Evolutionary conservation across 2,113 vertebrate species (phyloP), one percentile per base, ranked within the genome.

Genomic region (Phocoena sinus): DNA sequence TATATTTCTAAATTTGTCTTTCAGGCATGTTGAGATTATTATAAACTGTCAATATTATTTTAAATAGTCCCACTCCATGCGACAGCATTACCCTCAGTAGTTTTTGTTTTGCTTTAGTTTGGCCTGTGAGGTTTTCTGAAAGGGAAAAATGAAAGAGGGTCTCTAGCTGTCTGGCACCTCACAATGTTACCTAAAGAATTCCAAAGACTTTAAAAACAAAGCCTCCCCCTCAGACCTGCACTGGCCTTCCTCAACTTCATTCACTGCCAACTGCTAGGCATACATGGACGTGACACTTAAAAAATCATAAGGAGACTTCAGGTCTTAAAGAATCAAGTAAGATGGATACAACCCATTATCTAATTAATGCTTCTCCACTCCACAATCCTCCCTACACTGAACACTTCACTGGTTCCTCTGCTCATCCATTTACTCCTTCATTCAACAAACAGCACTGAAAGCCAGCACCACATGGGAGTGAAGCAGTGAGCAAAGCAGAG

Each of bases 271-370:
- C 1, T 12, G 26, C 47, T 33, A 3, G 1, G 58, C 36, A 67
- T 4, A 84, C 3, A 6, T 0, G 18, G 58, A 33, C 0, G 9
- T 15, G 56, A 76, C 50, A n/a, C 33, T 9, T 4, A n/a, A 53
- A 62, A 62, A 15, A 3, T 8, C 28, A n/a, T 28, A n/a, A 15
- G 3, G 14, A 23, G 79, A 71, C 33, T 44, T 68, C n/a, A 58
- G 23, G 13, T 38, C 87, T 83, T 23, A n/a, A 41, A 74, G 77
- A 67, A 47, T 38, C 9, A n/a, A 41, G 74, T 5, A 28, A 58
- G 18, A 44, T 4, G 5, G 0, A 47, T 3, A 23, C 0, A n/a
- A 38, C 4, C 12, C 36, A 25, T 0, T 68, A 28, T 0, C 18
- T 23, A 60, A 44, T 1, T 20, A 60, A 36, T 0, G 33, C 33